Evolutionary conservation across 2,888 invertebrate species (phyloP).

Genomic region (Oconnorella tubifera): DNA sequence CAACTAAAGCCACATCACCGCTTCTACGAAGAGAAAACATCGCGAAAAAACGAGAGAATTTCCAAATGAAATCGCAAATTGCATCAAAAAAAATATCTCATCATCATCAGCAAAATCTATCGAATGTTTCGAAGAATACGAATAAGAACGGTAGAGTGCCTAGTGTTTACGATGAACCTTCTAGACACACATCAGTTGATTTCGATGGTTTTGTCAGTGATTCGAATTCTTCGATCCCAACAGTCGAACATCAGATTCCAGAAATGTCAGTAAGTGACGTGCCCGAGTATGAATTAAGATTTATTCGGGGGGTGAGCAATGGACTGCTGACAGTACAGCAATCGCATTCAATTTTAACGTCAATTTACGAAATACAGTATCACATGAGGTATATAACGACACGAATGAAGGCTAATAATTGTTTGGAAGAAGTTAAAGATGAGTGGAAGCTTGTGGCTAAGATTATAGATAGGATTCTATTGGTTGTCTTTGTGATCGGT

Average conservation of each 20-base stretch:
- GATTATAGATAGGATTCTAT: constrained; percentile 34
- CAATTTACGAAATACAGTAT: constrained; percentile 27
- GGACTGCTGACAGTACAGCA: neutral
- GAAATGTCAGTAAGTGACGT: no score
- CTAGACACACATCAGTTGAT: neutral
- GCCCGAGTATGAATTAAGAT: no score
- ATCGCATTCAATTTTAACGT: neutral
- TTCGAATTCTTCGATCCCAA: neutral
- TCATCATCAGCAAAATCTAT: no score
- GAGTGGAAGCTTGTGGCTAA: constrained; percentile 36
- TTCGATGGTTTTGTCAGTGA: no score
- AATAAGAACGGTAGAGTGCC: neutral
- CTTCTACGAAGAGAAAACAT: no score
- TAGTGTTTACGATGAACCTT: neutral
- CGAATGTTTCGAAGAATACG: no score
- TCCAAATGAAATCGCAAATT: neutral
- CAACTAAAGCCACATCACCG: no score
- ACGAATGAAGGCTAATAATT: constrained; percentile 29
- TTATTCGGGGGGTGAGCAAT: neutral
- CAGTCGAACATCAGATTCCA: no score
- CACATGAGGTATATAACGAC: constrained; percentile 30
- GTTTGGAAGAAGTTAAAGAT: constrained; percentile 25
- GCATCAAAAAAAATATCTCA: no score
- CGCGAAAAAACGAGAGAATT: no score
- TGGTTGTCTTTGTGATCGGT: constrained; percentile 32